These are phyloP conservation scores for Tetramorium simillimum DNA, from an alignment of 1,140 invertebrate genomes.

Conservation along the genomic window DNA sequence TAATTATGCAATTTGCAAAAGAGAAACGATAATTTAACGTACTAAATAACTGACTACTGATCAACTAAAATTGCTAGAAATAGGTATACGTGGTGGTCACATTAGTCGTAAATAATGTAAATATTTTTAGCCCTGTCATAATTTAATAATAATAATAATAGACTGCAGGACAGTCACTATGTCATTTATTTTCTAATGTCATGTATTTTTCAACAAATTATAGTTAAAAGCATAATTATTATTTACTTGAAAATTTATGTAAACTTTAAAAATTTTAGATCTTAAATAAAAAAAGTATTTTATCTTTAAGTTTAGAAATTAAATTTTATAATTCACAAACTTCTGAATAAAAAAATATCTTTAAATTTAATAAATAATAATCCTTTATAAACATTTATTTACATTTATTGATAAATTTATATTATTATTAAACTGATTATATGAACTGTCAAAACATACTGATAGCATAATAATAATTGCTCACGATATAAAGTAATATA, in stretches of 20 bases:
- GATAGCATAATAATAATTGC: neutral
- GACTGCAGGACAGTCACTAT: neutral
- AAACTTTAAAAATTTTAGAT: neutral
- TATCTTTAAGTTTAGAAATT: too few species aligned
- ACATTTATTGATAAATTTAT: neutral
- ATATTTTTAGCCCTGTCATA: neutral
- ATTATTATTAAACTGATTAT: neutral
- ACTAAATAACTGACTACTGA: neutral
- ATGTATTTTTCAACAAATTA: conserved; percentile 6
- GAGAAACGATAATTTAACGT: neutral
- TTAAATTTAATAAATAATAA: neutral
- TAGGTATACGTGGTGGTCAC: neutral
- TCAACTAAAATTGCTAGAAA: neutral
- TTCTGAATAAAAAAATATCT: neutral
- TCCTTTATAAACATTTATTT: neutral
- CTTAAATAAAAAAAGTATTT: neutral
- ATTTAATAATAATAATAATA: neutral
- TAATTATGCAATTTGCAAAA: neutral
- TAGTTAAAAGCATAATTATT: neutral
- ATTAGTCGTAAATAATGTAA: conserved; percentile 6
- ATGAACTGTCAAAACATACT: neutral
- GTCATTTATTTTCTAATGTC: neutral
- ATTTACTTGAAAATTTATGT: neutral
- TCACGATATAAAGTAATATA: neutral
- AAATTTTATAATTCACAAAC: neutral